Evolutionary conservation across 2,113 vertebrate genomes (phyloP), one percentile per base, ranked within the genome.

Genomic region (Hylia prasina): DNA sequence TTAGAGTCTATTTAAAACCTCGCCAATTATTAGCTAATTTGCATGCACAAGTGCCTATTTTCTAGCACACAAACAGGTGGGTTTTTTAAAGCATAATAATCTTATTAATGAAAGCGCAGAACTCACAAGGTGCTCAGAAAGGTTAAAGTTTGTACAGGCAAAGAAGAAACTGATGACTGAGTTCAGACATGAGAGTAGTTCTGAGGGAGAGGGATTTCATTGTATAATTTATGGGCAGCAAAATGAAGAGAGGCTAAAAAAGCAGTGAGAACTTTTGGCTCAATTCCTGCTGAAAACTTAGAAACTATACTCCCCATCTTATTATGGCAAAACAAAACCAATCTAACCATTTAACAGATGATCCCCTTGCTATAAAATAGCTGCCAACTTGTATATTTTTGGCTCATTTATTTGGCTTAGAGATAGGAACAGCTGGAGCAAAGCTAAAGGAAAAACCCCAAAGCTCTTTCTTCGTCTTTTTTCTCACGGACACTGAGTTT

Each of bases 361-460:
- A 93, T 97, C 72, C 94, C 64, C 45, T 85, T 82, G 71, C 81
- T 89, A 70, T 91, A 90, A 90, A 93, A 81, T 96, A 76, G 50
- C 91, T 96, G 90, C 81, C 93, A 94, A 57, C 57, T 86, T 4
- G 10, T 80, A 79, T 78, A 13, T 63, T 77, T 95, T 96, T 95
- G 94, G 95, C 96, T 95, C 45, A 7, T 83, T 48, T 60, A 64
- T 82, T 94, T 97, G 95, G 95, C 94, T 93, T 94, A 63, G 45
- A 97, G 73, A 94, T 81, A 83, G 83, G 73, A 97, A 92, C 97
- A 97, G 94, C 95, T 97, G 95, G 95, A 96, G 88, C 45, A 88
- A 93, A 96, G 86, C 39, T 82, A 94, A 95, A 95, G 64, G 61
- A 95, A 96, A 97, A 96, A 35, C 75, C 86, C 91, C 47, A 37